These are phyloP conservation scores for Diarsia rubi DNA, from an alignment of 2,888 invertebrate species.

Conservation along the genomic window DNA sequence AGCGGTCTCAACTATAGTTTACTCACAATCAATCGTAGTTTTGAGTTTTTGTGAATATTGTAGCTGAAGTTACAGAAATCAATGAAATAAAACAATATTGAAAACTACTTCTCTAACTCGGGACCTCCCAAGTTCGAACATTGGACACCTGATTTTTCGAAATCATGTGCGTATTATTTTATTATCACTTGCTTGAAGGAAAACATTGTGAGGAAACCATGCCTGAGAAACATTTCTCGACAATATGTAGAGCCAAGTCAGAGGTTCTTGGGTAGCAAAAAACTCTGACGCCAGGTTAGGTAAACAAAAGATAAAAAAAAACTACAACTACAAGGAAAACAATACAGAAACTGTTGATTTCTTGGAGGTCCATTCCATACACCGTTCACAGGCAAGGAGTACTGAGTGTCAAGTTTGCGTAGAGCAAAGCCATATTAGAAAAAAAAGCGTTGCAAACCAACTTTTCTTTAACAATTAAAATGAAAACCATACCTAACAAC, in stretches of 20 bases:
- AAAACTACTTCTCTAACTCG: too few relatives aligned
- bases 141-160: too few relatives aligned
- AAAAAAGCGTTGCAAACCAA: not conserved
- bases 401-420: not conserved
- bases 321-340: not conserved
- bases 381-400: not conserved
- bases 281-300: too few relatives aligned
- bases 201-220: too few relatives aligned
- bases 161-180: too few relatives aligned
- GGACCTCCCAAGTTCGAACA: too few relatives aligned
- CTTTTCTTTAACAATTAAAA: not conserved
- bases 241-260: too few relatives aligned
- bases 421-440: not conserved
- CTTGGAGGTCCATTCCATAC: not conserved
- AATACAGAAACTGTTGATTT: not conserved
- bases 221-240: too few relatives aligned
- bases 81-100: not conserved
- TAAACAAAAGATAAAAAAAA: too few relatives aligned
- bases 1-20: slow-evolving; percentile 14
- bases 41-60: not conserved
- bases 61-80: not conserved
- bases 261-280: too few relatives aligned
- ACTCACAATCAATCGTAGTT: slow-evolving; percentile 17
- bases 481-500: slow-evolving; percentile 1
- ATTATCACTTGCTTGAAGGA: too few relatives aligned